phyloP scores from a whole-genome alignment of 1,140 invertebrate genomes.

The Hylaeus volcanicus region DNA sequence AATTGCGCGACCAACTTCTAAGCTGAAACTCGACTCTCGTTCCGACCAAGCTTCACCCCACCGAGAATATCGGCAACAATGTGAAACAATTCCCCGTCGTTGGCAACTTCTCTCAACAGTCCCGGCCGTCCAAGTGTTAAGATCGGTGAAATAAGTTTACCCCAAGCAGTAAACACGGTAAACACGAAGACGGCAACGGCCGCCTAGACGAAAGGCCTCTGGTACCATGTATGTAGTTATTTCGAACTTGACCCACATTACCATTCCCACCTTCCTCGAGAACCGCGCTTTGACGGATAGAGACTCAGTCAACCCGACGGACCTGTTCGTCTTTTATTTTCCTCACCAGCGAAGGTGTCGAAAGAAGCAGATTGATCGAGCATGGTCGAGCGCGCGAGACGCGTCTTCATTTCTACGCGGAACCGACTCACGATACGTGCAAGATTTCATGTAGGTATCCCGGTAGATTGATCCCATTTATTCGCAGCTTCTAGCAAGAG shows the following conservation, averaged over 20 bases:
- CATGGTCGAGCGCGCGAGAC: constrained; percentile 18
- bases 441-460: constrained; percentile 18
- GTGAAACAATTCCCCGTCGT: neutral
- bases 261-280: constrained; percentile 36
- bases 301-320: neutral
- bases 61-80: neutral
- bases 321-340: neutral
- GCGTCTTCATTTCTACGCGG: constrained; percentile 20
- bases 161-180: no score
- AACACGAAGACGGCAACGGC: neutral
- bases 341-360: constrained; percentile 2
- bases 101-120: no score
- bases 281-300: constrained; percentile 38
- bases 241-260: constrained; percentile 73
- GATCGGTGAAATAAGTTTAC: no score
- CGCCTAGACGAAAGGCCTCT: neutral
- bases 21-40: neutral
- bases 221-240: constrained; percentile 63
- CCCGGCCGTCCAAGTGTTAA: no score
- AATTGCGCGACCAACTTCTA: neutral
- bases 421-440: constrained; percentile 3
- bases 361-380: constrained; percentile 54
- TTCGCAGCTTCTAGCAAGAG: no score
- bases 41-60: neutral
- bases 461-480: no score